Base-by-base conservation (phyloP, 2,797 vertebrate species). In the Rachycentron canadum region DNA sequence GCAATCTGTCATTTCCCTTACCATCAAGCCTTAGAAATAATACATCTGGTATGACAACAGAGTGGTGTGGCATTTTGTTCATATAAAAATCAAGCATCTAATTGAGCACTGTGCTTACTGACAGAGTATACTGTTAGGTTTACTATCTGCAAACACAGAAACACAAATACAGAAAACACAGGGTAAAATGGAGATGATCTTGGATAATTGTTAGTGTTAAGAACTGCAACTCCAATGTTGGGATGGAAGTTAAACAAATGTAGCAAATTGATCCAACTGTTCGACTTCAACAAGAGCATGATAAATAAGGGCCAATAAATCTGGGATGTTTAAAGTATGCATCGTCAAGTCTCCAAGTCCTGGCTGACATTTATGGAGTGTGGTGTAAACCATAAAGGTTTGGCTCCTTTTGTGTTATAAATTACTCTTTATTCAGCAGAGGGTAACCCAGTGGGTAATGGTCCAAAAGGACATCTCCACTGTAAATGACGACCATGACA, bases 401-500 rank as follows among this genome's bases (percentile, higher is more conserved):
- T 73, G 63, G 26, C 70, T 78, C 60, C 62, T 72, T 79, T 65
- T 68, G 30, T 58, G 70, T 81, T 59, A 81, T 55, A 72, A 53
- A 81, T 81, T n/a, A 64, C 45, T 86, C 62, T 85, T 83, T 57
- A n/a, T 76, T 69, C 41, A 79, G 84, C 78, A 86, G 84, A 86
- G 83, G 79, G 78, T 79, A 78, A 75, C 80, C 84, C 47, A 65
- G 76, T 21, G 69, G 78, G 25, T 77, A 80, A 87, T 82, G 71
- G 59, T 80, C 85, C 85, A 78, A 82, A 73, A 89, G 84, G 80
- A 88, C 81, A 85, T 90, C 78, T 86, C 84, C 85, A 92, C 86
- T 73, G 88, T 90, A 85, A 92, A 87, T 92, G 86, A 91, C 89
- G 84, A 91, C 86, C 69, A 84, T 92, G 89, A 94, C 91, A 88